Evolutionary conservation across 2,888 invertebrate genomes (phyloP), one percentile per base, ranked within the genome.

Genomic region (Microdon myrmicae): DNA sequence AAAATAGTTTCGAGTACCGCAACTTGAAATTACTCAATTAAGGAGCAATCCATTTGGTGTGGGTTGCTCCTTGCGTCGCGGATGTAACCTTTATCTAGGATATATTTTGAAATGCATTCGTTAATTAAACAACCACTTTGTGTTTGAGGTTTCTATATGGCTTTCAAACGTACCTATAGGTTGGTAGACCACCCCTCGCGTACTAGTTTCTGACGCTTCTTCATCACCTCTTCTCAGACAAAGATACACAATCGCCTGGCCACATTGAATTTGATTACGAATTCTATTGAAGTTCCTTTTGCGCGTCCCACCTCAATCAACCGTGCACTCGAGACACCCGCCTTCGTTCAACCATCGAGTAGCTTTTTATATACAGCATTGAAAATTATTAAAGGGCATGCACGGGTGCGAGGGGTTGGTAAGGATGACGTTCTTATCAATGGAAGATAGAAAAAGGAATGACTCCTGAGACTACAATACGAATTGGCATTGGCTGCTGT

Each of bases 11-110:
- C n/a, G 39, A 34, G 32, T n/a, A n/a, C 47, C 47, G 28, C 47
- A 58, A 58, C 51, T 58, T 45, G 51, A 47, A 64, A 64, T 58
- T 58, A 58, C 47, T 41, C 58, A 64, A 56, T 64, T 58, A 58
- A 39, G 58, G 45, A 26, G 19, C 49, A 56, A 45, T 45, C 44
- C 41, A 51, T 51, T 56, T 51, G 35, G 32, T 37, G 49, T n/a
- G n/a, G n/a, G n/a, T 37, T 56, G 61, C 45, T 39, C 44, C 39
- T 38, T 34, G 16, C 12, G 14, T 28, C n/a, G 13, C 13, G 19
- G 22, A 9, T 5, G 7, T 6, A 7, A 16, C 16, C 10, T 7
- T 8, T 19, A 38, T 20, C 23, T 31, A 45, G 49, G 61, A 61
- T 49, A 49, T 39, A 56, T 23, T 56, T 61, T 44, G 49, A 34